Conservation (phyloP, 2,888 invertebrate species). For the Mythimna pallens region DNA sequence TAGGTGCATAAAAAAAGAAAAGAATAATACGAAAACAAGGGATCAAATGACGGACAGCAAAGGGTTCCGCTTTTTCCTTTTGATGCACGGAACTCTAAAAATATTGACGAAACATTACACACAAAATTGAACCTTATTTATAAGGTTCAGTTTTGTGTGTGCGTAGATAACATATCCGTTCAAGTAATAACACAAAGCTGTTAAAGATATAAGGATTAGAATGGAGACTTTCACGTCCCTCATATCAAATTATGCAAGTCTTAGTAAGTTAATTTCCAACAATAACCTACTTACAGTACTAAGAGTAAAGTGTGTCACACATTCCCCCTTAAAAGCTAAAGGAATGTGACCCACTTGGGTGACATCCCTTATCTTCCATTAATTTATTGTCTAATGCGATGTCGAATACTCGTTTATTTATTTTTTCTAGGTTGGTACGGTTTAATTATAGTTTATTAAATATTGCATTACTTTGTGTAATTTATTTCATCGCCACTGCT, state of each 20-base stretch:
- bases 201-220: conserved; percentile 28
- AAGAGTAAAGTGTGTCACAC: conserved; percentile 41
- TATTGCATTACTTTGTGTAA: no score
- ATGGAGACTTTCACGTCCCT: conserved; percentile 16
- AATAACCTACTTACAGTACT: conserved; percentile 35
- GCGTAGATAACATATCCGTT: neutral
- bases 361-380: conserved; percentile 25
- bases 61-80: no score
- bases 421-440: neutral
- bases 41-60: no score
- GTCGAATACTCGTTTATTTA: conserved; percentile 3
- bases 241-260: conserved; percentile 44
- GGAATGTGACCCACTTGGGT: conserved; percentile 48
- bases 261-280: conserved; percentile 47
- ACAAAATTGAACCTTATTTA: neutral
- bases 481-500: no score
- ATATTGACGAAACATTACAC: neutral
- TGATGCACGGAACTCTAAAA: no score
- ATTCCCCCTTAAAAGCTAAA: conserved; percentile 29
- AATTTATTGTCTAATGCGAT: conserved; percentile 20
- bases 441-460: neutral
- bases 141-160: no score
- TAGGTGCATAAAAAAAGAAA: no score
- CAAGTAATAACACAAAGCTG: conserved; percentile 16
- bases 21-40: no score